phyloP scores from a whole-genome alignment of 2,113 vertebrate genomes.

The Tamias sibiricus region DNA sequence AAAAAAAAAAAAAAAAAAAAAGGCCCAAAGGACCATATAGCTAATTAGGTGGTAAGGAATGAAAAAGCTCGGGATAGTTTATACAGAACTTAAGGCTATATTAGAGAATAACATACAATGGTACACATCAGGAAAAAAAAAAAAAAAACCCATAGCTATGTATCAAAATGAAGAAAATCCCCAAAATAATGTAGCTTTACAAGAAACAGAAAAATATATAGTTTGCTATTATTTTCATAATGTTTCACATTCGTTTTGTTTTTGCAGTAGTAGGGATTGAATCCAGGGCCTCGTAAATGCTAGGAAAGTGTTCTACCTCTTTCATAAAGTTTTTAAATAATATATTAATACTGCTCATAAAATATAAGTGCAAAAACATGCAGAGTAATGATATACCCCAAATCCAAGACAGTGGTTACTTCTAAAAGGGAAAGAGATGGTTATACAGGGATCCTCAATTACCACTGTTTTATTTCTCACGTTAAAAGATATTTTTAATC shows the following conservation, averaged over 20 bases:
- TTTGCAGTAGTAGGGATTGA: neutral
- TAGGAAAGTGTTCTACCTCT: neutral
- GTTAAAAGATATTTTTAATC: neutral
- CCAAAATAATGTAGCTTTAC: neutral
- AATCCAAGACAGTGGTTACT: neutral
- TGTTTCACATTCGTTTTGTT: neutral
- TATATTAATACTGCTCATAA: neutral
- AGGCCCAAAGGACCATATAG: neutral
- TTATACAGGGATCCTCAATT: neutral
- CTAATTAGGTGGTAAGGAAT: neutral
- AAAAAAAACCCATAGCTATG: neutral
- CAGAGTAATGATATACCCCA: neutral
- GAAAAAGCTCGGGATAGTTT: too few relatives aligned
- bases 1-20: too few relatives aligned
- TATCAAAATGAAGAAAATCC: neutral
- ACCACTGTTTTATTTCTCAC: neutral
- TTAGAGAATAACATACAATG: neutral
- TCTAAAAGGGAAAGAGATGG: neutral
- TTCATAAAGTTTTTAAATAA: neutral
- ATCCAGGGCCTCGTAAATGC: neutral
- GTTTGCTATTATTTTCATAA: neutral
- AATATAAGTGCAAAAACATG: neutral
- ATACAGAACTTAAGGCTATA: neutral
- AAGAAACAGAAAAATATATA: neutral
- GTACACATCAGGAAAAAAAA: neutral